These are phyloP conservation scores for Caenorhabditis tropicalis DNA, from an alignment of 1,140 invertebrate genomes.

Conservation along the genomic window DNA sequence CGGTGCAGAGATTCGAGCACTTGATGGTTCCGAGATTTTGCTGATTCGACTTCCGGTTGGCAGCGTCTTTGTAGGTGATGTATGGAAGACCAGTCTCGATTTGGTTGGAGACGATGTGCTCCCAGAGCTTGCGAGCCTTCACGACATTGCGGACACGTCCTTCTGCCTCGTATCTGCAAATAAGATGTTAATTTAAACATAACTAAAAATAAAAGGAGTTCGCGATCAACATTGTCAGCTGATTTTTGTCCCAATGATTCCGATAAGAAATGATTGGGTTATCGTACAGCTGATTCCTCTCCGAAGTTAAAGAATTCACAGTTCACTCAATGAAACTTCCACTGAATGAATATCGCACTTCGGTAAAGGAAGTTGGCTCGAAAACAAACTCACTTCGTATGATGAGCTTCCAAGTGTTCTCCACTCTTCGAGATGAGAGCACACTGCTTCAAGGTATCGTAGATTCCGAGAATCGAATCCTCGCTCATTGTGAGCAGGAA, in stretches of 20 bases:
- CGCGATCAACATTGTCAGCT: not conserved
- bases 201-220: too few species aligned
- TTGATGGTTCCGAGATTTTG: constrained; percentile 98
- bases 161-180: constrained; percentile 83
- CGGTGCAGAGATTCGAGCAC: constrained; percentile 96
- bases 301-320: not conserved
- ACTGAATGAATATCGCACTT: not conserved
- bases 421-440: constrained; percentile 95
- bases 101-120: constrained; percentile 91
- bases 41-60: constrained; percentile 96
- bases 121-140: constrained; percentile 88
- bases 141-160: constrained; percentile 81
- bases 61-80: constrained; percentile 85
- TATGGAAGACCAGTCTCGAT: constrained; percentile 98
- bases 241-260: constrained; percentile 11
- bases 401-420: constrained; percentile 89
- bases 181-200: too few species aligned
- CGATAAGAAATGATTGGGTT: not conserved
- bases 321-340: not conserved
- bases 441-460: constrained; percentile 90
- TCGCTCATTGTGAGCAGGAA: constrained; percentile 92
- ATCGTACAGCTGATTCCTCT: constrained; percentile 9
- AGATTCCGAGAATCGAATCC: constrained; percentile 98
- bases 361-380: too few species aligned
- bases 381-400: constrained; percentile 79